Conservation (phyloP, 2,797 vertebrate genomes). For the Periparus ater region DNA sequence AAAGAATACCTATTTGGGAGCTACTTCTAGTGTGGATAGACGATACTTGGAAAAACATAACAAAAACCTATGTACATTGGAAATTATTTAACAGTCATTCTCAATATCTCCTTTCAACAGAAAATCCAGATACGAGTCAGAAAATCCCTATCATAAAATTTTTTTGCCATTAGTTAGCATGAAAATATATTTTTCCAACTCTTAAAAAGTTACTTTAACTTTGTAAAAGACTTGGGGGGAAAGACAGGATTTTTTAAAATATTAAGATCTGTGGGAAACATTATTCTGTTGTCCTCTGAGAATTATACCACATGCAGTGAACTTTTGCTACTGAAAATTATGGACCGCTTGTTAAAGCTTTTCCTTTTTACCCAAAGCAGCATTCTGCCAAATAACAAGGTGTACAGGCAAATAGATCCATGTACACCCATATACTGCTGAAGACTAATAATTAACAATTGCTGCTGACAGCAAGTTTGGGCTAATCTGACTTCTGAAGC, state of each 20-base stretch:
- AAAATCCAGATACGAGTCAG: neutral
- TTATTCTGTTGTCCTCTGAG: neutral
- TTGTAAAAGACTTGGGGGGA: neutral
- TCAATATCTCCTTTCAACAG: neutral
- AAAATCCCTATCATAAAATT: neutral
- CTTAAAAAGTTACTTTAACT: neutral
- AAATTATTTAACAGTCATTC: neutral
- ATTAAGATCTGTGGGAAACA: neutral
- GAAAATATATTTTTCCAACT: neutral
- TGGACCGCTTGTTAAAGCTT: neutral
- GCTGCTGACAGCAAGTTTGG: neutral
- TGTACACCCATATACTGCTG: neutral
- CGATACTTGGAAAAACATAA: neutral
- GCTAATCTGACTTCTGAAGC: neutral
- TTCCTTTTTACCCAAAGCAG: neutral
- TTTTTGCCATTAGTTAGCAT: neutral
- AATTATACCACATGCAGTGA: neutral
- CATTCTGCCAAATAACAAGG: conserved; percentile 13
- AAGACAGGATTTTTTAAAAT: neutral
- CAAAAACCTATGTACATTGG: neutral
- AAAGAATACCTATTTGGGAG: neutral
- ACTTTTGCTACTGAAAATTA: neutral
- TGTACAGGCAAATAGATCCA: conserved; percentile 16
- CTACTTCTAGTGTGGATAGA: neutral
- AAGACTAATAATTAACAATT: neutral